phyloP scores from a whole-genome alignment of 1,140 invertebrate species.

The Scaptomyza hsui region DNA sequence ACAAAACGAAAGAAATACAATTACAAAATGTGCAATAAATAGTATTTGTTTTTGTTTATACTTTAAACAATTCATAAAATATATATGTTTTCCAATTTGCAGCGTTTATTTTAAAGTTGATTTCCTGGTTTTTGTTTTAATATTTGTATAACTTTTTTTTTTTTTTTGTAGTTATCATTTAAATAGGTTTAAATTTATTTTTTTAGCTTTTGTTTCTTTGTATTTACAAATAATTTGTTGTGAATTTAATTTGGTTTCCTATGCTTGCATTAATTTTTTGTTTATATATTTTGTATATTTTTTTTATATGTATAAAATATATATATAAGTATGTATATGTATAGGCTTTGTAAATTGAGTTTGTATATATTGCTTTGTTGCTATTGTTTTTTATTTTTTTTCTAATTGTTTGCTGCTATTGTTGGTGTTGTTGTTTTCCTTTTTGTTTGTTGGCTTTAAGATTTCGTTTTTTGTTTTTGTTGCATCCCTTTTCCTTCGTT shows the following conservation, averaged over 20 bases:
- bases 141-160: constrained; percentile 28
- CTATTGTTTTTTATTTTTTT: constrained; percentile 39
- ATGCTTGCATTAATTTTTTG: constrained; percentile 18
- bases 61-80: constrained; percentile 34
- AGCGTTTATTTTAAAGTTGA: constrained; percentile 35
- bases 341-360: constrained; percentile 24
- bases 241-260: constrained; percentile 44
- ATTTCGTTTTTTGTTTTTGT: constrained; percentile 18
- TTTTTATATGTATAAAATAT: constrained; percentile 18
- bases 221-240: constrained; percentile 17
- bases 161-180: constrained; percentile 37
- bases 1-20: constrained; percentile 21
- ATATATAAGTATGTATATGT: constrained; percentile 13
- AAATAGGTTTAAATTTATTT: constrained; percentile 30
- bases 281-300: constrained; percentile 10
- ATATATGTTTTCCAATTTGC: constrained; percentile 24
- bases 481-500: constrained; percentile 28
- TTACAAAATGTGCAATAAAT: constrained; percentile 32
- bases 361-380: constrained; percentile 39
- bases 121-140: constrained; percentile 29
- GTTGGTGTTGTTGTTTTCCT: constrained; percentile 15
- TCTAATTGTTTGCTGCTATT: constrained; percentile 33
- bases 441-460: constrained; percentile 28
- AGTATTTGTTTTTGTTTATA: neutral
- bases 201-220: constrained; percentile 11